Evolutionary conservation across 2,888 invertebrate genomes (phyloP).

Genomic region (Cyaniris semiargus): DNA sequence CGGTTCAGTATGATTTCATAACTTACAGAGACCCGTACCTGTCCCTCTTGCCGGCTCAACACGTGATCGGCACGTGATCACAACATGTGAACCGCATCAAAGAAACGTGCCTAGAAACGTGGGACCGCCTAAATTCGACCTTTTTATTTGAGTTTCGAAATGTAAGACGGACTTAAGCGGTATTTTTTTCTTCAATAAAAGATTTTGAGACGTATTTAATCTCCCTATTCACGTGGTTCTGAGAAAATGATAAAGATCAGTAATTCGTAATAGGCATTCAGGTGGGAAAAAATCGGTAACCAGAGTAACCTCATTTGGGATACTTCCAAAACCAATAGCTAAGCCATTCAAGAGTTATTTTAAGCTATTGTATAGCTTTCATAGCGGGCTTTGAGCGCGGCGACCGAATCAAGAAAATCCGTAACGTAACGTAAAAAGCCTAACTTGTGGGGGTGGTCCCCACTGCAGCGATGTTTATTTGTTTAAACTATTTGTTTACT

Average conservation of each 20-base stretch:
- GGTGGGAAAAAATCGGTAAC: not conserved
- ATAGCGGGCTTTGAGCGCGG: no score
- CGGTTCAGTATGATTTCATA: not conserved
- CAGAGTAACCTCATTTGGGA: not conserved
- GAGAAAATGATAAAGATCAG: not conserved
- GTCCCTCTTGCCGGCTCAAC: not conserved
- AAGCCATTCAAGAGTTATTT: no score
- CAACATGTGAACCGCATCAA: constrained; percentile 1
- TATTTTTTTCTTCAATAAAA: not conserved
- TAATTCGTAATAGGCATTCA: not conserved
- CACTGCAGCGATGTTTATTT: no score
- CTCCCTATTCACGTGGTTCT: not conserved
- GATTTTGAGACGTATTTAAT: not conserved
- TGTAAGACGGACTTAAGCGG: not conserved
- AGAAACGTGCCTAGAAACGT: not conserved
- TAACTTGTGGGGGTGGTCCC: no score
- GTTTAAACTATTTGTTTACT: no score
- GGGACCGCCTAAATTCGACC: not conserved
- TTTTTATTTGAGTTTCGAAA: constrained; percentile 2
- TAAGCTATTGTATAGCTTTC: no score
- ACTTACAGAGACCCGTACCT: not conserved
- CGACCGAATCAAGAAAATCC: no score
- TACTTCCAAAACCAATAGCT: not conserved
- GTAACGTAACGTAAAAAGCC: no score
- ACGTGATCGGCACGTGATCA: constrained; percentile 1